Conservation (phyloP, 2,113 vertebrate species). For the Pelvicachromis taeniatus region DNA sequence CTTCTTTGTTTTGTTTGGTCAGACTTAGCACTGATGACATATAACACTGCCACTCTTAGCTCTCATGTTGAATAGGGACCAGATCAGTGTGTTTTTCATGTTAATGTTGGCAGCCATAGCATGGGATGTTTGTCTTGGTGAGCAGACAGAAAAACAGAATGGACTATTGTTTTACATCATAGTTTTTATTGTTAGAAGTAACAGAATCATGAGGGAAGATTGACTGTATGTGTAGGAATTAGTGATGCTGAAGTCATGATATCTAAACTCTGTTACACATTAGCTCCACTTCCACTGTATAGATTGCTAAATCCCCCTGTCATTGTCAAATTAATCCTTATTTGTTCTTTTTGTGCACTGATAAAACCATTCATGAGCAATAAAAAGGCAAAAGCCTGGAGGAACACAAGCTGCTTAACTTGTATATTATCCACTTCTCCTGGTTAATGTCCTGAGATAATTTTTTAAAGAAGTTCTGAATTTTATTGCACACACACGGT, state of each 20-base stretch:
- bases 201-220: not conserved
- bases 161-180: constrained; percentile 8
- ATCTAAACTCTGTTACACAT: not conserved
- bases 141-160: constrained; percentile 38
- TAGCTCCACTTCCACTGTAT: not conserved
- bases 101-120: constrained; percentile 10
- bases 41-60: not conserved
- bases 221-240: not conserved
- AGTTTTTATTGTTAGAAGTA: not conserved
- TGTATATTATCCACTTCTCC: not conserved
- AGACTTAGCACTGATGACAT: not conserved
- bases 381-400: not conserved
- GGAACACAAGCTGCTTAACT: not conserved
- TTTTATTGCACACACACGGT: not conserved
- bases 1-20: not conserved
- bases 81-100: not conserved
- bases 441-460: not conserved
- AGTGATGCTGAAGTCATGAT: not conserved
- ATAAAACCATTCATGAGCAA: not conserved
- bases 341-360: not conserved
- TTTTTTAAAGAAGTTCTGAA: constrained; percentile 7
- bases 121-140: constrained; percentile 18
- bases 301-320: not conserved
- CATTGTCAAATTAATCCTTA: not conserved
- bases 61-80: not conserved